Evolutionary conservation across 1,140 invertebrate genomes (phyloP).

Genomic region (Platyscapa corneri): DNA sequence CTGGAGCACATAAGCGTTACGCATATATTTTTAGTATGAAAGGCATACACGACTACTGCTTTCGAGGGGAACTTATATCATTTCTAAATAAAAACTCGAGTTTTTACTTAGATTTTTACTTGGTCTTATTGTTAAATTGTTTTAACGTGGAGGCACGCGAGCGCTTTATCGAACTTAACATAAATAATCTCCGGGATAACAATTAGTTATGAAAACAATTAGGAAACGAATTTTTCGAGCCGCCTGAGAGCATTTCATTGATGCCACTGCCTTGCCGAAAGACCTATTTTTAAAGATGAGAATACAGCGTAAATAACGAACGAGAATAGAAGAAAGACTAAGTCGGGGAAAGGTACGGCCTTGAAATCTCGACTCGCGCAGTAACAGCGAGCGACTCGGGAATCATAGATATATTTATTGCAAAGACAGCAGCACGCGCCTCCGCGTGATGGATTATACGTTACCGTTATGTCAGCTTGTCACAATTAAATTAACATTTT

Average conservation of each 20-base stretch:
- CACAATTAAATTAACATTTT: conserved; percentile 42
- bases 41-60: neutral
- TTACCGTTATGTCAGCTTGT: conserved; percentile 42
- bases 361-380: conserved; percentile 57
- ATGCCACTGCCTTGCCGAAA: conserved; percentile 1
- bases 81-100: neutral
- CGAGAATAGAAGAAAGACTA: conserved; percentile 42
- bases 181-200: neutral
- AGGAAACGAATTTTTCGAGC: neutral
- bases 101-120: neutral
- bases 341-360: conserved; percentile 52
- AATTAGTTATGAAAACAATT: conserved; percentile 15
- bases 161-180: neutral
- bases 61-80: neutral
- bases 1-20: neutral
- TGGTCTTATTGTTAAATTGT: neutral
- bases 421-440: conserved; percentile 1
- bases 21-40: neutral
- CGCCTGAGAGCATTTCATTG: neutral
- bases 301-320: conserved; percentile 37
- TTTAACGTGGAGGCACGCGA: no score
- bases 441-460: conserved; percentile 31
- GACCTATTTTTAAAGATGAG: conserved; percentile 50
- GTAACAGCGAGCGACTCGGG: neutral
- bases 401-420: conserved; percentile 25